Percentiles rank a stretch among this genome's conserved stretches.
These are phyloP conservation scores for Lissocephala sabroskyi DNA, from an alignment of 2,888 invertebrate genomes.

Conservation along the genomic window DNA sequence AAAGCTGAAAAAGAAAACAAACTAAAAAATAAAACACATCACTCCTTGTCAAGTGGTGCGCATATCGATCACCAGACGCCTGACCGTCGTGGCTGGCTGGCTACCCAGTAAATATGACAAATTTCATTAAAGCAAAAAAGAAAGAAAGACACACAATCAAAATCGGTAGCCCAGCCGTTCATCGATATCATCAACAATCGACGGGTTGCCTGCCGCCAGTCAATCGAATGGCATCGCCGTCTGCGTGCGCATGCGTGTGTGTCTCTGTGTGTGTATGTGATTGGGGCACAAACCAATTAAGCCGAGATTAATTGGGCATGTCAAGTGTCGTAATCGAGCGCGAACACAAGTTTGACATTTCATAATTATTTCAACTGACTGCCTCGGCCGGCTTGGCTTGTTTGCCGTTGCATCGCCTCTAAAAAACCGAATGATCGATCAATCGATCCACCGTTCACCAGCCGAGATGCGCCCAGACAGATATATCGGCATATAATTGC, in stretches of 20 bases:
- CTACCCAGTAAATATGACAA: slow-evolving; percentile 55
- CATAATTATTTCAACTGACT: slow-evolving; percentile 58
- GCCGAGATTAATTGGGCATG: slow-evolving; percentile 66
- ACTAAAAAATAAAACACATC: no score
- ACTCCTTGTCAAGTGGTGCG: slow-evolving; percentile 18
- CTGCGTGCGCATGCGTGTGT: slow-evolving; percentile 25
- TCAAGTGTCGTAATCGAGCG: slow-evolving; percentile 68
- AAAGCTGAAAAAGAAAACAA: no score
- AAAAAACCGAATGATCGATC: slow-evolving; percentile 45
- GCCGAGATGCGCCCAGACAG: no score
- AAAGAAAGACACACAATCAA: slow-evolving; percentile 21
- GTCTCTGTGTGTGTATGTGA: slow-evolving; percentile 23
- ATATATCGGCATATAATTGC: no score
- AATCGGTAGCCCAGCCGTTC: slow-evolving; percentile 56
- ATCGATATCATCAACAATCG: slow-evolving; percentile 49
- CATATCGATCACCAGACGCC: slow-evolving; percentile 50
- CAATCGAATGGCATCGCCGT: no score
- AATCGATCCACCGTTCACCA: no score
- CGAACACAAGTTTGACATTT: slow-evolving; percentile 68
- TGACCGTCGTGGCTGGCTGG: slow-evolving; percentile 19
- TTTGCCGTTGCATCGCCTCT: no score
- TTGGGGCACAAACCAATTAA: slow-evolving; percentile 67
- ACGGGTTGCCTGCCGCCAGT: slow-evolving; percentile 2
- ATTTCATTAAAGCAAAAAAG: slow-evolving; percentile 32
- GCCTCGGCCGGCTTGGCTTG: slow-evolving; percentile 21